Evolutionary conservation across 1,140 invertebrate genomes (phyloP).

Genomic region (Papilio machaon): DNA sequence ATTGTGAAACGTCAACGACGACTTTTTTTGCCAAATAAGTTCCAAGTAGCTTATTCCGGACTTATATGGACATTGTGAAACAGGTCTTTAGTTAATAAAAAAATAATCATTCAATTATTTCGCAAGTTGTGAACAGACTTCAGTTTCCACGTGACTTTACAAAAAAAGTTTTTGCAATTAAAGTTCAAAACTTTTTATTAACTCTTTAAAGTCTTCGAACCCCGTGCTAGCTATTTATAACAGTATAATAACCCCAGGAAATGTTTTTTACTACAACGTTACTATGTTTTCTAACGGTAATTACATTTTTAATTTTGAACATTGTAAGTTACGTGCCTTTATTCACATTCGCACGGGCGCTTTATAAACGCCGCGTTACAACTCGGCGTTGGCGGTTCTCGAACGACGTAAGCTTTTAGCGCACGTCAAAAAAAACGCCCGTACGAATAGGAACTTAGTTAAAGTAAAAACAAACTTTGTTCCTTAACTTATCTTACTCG

Average conservation of each 20-base stretch:
- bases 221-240: constrained; percentile 1
- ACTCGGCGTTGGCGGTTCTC: no score
- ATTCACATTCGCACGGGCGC: no score
- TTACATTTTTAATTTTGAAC: background rate
- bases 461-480: no score
- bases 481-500: no score
- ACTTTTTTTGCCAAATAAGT: no score
- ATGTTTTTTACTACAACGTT: background rate
- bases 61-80: no score
- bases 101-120: background rate
- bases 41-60: no score
- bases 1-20: no score
- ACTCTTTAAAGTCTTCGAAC: background rate
- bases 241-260: background rate
- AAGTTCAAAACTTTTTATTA: background rate
- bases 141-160: background rate
- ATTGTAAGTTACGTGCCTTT: background rate
- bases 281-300: constrained; percentile 8
- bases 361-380: no score
- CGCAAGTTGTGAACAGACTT: background rate
- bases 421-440: no score
- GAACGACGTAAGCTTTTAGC: no score
- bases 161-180: constrained; percentile 7
- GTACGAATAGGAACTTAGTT: no score
- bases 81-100: background rate